Evolutionary conservation across 2,888 invertebrate genomes (phyloP), one percentile per base, ranked within the genome.

Genomic region (Lydus trimaculatus): DNA sequence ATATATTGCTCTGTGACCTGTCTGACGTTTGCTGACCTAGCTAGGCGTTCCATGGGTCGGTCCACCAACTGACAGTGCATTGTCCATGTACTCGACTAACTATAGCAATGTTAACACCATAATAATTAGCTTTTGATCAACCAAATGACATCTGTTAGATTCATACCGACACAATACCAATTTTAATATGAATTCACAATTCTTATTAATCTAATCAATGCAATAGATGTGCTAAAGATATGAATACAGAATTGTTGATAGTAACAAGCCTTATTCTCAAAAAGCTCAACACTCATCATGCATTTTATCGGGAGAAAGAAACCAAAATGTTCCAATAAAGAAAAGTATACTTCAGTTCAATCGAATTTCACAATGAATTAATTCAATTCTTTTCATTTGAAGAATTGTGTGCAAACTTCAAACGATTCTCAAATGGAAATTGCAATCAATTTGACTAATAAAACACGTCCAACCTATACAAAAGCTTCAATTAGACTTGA

Each of bases 1-100:
- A 78, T 77, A 73, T 64, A 67, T 67, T 59, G 65, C 59, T 15
- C 31, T 31, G 36, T 63, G 67, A 67, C 67, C 67, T 63, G 60
- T 36, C 61, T 59, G 62, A 28, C 56, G 25, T 39, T 28, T 65
- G 64, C 70, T 67, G 70, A 65, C 63, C 65, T 60, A 60, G 63
- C 60, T 58, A 28, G 62, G 60, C 56, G 9, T 23, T 61, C 56
- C 59, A 66, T 58, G 43, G 56, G 64, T 66, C 66, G 59, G n/a
- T n/a, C n/a, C n/a, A n/a, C n/a, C n/a, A n/a, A n/a, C n/a, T n/a
- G n/a, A n/a, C n/a, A n/a, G n/a, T 31, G 62, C 28, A 36, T 25
- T 48, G 59, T 52, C 61, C 58, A 61, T 64, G 58, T 66, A 58
- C 61, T 25, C 28, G 9, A 20, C 20, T 20, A 20, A 11, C 48